Percentiles rank a stretch among this genome's conserved stretches.
Conservation (phyloP, 2,113 vertebrate genomes). For the Nematolebias whitei region DNA sequence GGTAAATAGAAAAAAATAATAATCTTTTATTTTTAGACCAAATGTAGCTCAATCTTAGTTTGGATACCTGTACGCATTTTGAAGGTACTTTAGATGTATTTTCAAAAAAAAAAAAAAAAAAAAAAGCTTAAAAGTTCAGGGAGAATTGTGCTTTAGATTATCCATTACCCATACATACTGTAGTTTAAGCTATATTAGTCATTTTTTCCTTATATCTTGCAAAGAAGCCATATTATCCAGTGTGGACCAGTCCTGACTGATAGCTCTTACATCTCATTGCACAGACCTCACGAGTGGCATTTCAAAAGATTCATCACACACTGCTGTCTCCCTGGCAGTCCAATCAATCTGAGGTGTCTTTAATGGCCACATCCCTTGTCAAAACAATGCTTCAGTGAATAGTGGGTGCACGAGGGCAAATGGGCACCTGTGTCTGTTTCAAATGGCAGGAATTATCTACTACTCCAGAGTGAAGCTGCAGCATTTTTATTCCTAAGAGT, state of each 20-base stretch:
- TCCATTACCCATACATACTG: too few species aligned
- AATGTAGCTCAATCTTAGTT: too few species aligned
- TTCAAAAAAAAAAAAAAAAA: too few species aligned
- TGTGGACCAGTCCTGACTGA: neutral
- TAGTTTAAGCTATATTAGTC: neutral
- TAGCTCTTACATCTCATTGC: constrained; percentile 7
- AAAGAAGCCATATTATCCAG: neutral
- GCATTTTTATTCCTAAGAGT: constrained; percentile 33
- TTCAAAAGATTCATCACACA: constrained; percentile 13
- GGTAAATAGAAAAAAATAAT: too few species aligned
- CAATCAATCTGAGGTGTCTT: constrained; percentile 29
- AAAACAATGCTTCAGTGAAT: constrained; percentile 29
- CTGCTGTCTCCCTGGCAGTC: constrained; percentile 4
- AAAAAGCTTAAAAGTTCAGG: too few species aligned
- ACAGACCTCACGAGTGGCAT: constrained; percentile 7
- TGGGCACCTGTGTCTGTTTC: constrained; percentile 51
- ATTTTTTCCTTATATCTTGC: neutral
- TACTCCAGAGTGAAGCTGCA: constrained; percentile 38
- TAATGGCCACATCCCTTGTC: constrained; percentile 19
- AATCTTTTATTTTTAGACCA: too few species aligned
- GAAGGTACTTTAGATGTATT: too few species aligned
- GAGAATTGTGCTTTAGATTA: too few species aligned
- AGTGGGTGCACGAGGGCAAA: constrained; percentile 34
- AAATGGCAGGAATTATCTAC: constrained; percentile 53
- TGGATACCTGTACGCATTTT: too few species aligned